phyloP scores from a whole-genome alignment of 2,888 invertebrate species.

The Cantharis flavilabris region DNA sequence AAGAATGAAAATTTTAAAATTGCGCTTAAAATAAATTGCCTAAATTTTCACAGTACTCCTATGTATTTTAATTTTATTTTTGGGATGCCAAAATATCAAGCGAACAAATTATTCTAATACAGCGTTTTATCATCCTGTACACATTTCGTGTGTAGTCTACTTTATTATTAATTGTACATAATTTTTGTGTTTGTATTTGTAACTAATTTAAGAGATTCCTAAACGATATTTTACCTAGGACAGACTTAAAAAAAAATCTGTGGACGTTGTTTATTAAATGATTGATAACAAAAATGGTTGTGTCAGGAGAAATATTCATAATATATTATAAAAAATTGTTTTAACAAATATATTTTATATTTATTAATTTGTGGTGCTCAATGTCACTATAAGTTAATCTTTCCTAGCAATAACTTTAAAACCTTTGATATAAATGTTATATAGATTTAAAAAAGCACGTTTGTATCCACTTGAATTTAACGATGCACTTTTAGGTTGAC shows the following conservation, averaged over 20 bases:
- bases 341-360: slow-evolving; percentile 9
- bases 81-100: background rate
- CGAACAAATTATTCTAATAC: background rate
- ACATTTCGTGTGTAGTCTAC: background rate
- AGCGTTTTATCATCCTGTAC: background rate
- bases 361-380: slow-evolving; percentile 14
- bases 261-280: background rate
- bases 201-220: background rate
- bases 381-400: slow-evolving; percentile 20
- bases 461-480: slow-evolving; percentile 30
- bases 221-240: background rate
- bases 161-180: background rate
- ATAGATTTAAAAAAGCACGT: slow-evolving; percentile 29
- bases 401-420: slow-evolving; percentile 27
- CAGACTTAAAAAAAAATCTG: background rate
- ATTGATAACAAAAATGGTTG: slow-evolving; percentile 16
- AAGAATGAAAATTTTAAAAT: background rate
- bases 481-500: slow-evolving; percentile 31
- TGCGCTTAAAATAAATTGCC: background rate
- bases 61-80: background rate
- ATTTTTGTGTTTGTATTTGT: background rate
- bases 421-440: slow-evolving; percentile 29
- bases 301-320: slow-evolving; percentile 11
- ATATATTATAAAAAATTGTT: background rate
- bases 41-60: background rate